Evolutionary conservation across 2,888 invertebrate genomes (phyloP), one percentile per base, ranked within the genome.

Genomic region (Hypercompe scribonia): DNA sequence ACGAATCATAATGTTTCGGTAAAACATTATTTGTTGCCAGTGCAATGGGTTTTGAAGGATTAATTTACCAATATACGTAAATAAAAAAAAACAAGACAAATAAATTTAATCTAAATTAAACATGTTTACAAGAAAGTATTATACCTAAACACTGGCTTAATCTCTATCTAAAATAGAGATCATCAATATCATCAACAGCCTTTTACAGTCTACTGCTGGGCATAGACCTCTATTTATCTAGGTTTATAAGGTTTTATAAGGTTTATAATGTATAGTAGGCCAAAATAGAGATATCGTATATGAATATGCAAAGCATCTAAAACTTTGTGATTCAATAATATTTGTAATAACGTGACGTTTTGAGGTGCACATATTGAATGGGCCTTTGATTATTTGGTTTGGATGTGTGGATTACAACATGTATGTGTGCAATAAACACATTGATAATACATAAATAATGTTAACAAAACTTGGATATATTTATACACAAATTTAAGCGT

Each of bases 381-480:
- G 85, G 58, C 46, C 73, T 74, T 74, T 83, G 84, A 83, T 83
- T 85, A 83, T 79, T 76, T 68, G 65, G 75, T 79, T 73, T 67
- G 75, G 61, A 7, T 61, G 31, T 31, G 31, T 61, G 31, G 71
- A 71, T 66, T 63, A 54, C 63, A 66, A 71, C 67, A 58, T 68
- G 34, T 24, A 46, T 66, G 46, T 50, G 39, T 36, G 70, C 31
- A 34, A 58, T 61, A 58, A 15, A 15, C 36, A 34, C 54, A 34
- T 33, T 36, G 33, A n/a, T 34, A 61, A 18, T 31, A 8, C 36
- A 42, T 3, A 13, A 54, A 54, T 54, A 54, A 73, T 69, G 42
- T 54, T 54, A 50, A 21, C n/a, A 13, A 18, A 34, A 54, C 33
- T 15, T 54, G 31, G 39, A 58, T 24, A 28, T 28, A 54, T 28